Evolutionary conservation across 2,797 vertebrate genomes (phyloP).

Genomic region (Myripristis murdjan): DNA sequence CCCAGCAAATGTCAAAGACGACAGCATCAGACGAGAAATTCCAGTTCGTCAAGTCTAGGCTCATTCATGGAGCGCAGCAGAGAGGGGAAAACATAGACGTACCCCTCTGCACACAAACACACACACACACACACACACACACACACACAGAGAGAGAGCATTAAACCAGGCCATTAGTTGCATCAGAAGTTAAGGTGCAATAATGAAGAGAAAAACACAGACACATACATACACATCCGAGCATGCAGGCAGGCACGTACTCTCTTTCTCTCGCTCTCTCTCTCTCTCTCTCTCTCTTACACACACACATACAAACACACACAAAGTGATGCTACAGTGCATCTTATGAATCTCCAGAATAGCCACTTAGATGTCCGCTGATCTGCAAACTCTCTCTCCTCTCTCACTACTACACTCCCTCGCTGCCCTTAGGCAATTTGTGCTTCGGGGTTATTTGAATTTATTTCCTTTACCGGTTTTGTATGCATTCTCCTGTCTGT

Average conservation of each 20-base stretch:
- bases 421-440: not conserved
- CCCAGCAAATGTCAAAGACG: constrained; percentile 62
- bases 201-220: not conserved
- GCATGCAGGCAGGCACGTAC: not conserved
- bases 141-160: not conserved
- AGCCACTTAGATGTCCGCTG: not conserved
- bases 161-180: constrained; percentile 4
- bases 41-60: constrained; percentile 15
- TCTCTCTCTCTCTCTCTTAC: not conserved
- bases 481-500: not conserved
- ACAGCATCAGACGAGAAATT: constrained; percentile 38
- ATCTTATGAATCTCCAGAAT: no score
- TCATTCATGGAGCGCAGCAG: constrained; percentile 13
- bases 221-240: constrained; percentile 5
- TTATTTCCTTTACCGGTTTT: not conserved
- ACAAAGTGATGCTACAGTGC: not conserved
- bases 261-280: not conserved
- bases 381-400: constrained; percentile 6
- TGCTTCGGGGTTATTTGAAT: constrained; percentile 3
- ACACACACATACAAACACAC: not conserved
- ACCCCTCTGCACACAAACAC: not conserved
- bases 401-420: not conserved
- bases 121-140: constrained; percentile 2
- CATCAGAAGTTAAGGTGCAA: not conserved
- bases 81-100: constrained; percentile 8